A percentile compares a stretch with the other conserved stretches of the same genome.
These are phyloP conservation scores for Tribolium madens DNA, from an alignment of 1,140 invertebrate genomes.

Conservation along the genomic window DNA sequence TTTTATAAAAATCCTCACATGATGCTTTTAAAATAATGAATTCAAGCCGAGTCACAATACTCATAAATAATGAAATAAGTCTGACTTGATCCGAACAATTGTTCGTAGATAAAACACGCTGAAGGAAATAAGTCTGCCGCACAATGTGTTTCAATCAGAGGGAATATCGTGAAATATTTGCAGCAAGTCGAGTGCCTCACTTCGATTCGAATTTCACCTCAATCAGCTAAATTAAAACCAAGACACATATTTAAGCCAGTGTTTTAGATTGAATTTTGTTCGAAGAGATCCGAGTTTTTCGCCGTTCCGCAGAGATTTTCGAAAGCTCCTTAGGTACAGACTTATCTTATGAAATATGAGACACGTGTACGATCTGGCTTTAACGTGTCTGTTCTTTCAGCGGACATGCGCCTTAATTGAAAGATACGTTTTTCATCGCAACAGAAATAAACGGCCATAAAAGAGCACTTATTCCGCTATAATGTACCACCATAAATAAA, in stretches of 20 bases:
- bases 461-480: background rate
- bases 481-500: background rate
- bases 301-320: background rate
- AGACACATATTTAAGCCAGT: conserved; percentile 6
- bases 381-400: conserved; percentile 10
- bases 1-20: background rate
- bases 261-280: background rate
- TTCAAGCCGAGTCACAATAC: conserved; percentile 13
- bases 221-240: background rate
- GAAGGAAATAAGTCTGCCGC: conserved; percentile 16
- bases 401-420: conserved; percentile 18
- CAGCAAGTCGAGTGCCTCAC: background rate
- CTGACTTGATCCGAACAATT: conserved; percentile 35
- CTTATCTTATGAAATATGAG: conserved; percentile 27
- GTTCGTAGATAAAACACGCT: conserved; percentile 41
- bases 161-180: conserved; percentile 14
- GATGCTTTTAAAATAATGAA: conserved; percentile 43
- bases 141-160: conserved; percentile 21
- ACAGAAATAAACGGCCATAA: background rate
- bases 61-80: conserved; percentile 42
- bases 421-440: conserved; percentile 7
- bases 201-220: background rate
- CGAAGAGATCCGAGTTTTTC: background rate
- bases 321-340: conserved; percentile 8
- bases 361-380: conserved; percentile 13